These are phyloP conservation scores for Coluber constrictor DNA, from an alignment of 2,797 vertebrate genomes.

Conservation along the genomic window DNA sequence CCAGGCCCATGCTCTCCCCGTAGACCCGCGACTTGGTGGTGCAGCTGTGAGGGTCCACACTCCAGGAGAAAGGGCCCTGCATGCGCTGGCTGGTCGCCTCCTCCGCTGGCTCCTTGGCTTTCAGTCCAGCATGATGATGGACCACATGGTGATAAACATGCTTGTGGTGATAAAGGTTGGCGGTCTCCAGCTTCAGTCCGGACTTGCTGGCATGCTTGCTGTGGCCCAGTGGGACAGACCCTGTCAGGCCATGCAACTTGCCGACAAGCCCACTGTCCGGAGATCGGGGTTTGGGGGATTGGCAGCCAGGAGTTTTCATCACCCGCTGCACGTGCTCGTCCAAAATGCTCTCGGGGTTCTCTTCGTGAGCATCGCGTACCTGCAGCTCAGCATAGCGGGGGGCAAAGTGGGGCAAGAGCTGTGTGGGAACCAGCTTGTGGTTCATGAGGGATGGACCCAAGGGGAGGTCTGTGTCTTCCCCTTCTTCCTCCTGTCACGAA, in stretches of 20 bases:
- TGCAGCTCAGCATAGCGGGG: slow-evolving; percentile 81
- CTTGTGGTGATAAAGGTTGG: slow-evolving; percentile 84
- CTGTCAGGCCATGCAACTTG: slow-evolving; percentile 69
- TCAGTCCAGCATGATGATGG: slow-evolving; percentile 72
- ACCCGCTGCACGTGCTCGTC: slow-evolving; percentile 96
- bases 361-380: slow-evolving; percentile 87
- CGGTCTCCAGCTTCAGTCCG: slow-evolving; percentile 74
- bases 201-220: slow-evolving; percentile 79
- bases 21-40: slow-evolving; percentile 83
- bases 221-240: slow-evolving; percentile 67
- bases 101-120: slow-evolving; percentile 85
- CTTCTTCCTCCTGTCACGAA: slow-evolving; percentile 87
- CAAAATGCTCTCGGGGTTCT: slow-evolving; percentile 95
- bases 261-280: slow-evolving; percentile 77
- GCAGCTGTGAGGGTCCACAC: slow-evolving; percentile 78
- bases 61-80: slow-evolving; percentile 78
- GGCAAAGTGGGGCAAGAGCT: slow-evolving; percentile 80
- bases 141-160: slow-evolving; percentile 83
- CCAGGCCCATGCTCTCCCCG: slow-evolving; percentile 74
- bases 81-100: slow-evolving; percentile 72
- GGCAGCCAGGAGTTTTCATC: slow-evolving; percentile 94
- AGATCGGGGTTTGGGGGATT: slow-evolving; percentile 88
- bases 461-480: slow-evolving; percentile 80
- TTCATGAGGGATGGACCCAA: slow-evolving; percentile 70
- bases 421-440: slow-evolving; percentile 82